Percentiles rank a stretch among this genome's conserved stretches.
phyloP scores from a whole-genome alignment of 2,113 vertebrate species.

The Lepus americanus region DNA sequence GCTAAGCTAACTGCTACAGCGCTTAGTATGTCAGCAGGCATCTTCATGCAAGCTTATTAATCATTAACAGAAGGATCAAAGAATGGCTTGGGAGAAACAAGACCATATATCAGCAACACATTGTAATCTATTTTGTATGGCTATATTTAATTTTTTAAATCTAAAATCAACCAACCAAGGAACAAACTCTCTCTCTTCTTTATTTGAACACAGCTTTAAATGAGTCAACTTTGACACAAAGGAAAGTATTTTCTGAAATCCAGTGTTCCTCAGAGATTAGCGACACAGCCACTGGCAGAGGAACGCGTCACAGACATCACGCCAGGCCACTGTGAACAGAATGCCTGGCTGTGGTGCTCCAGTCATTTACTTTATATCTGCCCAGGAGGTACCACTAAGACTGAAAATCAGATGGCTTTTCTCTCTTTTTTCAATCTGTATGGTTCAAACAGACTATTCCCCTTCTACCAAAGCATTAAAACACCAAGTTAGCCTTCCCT shows the following conservation, averaged over 20 bases:
- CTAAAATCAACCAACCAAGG: constrained; percentile 37
- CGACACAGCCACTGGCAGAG: not conserved
- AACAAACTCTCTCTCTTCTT: not conserved
- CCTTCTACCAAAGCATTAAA: not conserved
- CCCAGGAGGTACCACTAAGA: not conserved
- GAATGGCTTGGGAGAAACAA: not conserved
- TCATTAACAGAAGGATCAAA: not conserved
- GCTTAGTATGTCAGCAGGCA: not conserved
- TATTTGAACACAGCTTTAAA: not conserved
- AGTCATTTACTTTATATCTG: not conserved
- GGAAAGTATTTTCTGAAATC: not conserved
- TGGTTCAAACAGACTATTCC: not conserved
- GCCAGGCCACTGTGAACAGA: not conserved
- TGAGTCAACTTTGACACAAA: not conserved
- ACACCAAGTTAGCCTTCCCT: not conserved
- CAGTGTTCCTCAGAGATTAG: not conserved
- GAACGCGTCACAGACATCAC: not conserved
- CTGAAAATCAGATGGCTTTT: constrained; percentile 10
- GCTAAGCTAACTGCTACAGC: not conserved
- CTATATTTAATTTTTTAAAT: constrained; percentile 47
- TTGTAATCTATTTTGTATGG: not conserved
- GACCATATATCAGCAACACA: not conserved
- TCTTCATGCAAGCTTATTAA: constrained; percentile 5
- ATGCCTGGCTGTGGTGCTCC: not conserved
- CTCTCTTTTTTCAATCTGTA: not conserved